A percentile compares a stretch with the other conserved stretches of the same genome.
phyloP scores from a whole-genome alignment of 1,140 invertebrate species.

The Drosophila melanica region DNA sequence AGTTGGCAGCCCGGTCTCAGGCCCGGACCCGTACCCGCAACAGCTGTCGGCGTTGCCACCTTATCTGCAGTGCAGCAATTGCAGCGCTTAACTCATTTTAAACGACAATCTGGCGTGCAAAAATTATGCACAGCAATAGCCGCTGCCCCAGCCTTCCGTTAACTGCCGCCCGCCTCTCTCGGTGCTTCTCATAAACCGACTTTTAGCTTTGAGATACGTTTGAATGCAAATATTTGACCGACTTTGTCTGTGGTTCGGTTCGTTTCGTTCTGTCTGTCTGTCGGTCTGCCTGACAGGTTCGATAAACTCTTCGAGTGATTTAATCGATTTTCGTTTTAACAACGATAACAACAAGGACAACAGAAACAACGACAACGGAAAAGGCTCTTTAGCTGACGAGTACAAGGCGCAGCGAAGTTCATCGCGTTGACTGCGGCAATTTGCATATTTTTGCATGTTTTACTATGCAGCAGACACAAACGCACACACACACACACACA shows the following conservation, averaged over 20 bases:
- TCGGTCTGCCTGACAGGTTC: conserved; percentile 48
- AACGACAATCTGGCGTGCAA: conserved; percentile 82
- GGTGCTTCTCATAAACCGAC: conserved; percentile 20
- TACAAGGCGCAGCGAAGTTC: conserved; percentile 68
- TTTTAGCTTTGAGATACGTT: conserved; percentile 9
- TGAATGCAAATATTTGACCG: conserved; percentile 48
- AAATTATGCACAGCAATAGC: conserved; percentile 67
- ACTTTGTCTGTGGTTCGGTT: conserved; percentile 14
- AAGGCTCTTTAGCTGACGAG: conserved; percentile 67
- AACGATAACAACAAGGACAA: conserved; percentile 4
- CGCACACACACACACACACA: conserved; percentile 55
- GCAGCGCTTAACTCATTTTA: conserved; percentile 79
- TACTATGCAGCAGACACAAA: conserved; percentile 61
- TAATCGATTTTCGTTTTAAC: conserved; percentile 60
- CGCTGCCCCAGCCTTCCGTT: background rate
- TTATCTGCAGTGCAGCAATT: conserved; percentile 76
- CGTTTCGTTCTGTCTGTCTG: conserved; percentile 12
- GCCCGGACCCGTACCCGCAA: background rate
- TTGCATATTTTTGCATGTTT: conserved; percentile 82
- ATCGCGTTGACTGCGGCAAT: conserved; percentile 79
- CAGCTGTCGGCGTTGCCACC: conserved; percentile 22
- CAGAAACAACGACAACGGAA: conserved; percentile 38
- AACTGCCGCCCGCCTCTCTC: background rate
- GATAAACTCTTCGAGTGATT: conserved; percentile 73
- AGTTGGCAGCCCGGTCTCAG: background rate